A percentile compares a stretch with the other conserved stretches of the same genome.
phyloP scores from a whole-genome alignment of 2,113 vertebrate genomes.

The Silurus meridionalis region DNA sequence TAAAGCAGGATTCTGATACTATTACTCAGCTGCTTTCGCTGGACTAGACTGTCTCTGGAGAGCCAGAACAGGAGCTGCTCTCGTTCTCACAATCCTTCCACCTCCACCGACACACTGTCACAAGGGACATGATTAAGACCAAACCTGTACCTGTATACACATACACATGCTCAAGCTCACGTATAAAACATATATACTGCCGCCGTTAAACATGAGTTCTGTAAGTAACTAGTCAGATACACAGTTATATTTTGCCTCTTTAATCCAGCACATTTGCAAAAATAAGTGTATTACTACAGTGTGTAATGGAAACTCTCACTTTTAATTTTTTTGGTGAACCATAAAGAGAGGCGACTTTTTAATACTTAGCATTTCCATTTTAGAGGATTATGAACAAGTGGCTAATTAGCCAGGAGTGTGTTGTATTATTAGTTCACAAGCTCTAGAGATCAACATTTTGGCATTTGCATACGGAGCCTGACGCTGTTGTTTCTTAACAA shows the following conservation, averaged over 20 bases:
- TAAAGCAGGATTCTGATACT: constrained; percentile 64
- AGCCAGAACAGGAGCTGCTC: constrained; percentile 45
- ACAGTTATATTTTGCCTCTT: neutral
- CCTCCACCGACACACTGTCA: constrained; percentile 38
- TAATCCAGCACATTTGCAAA: neutral
- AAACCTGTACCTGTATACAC: constrained; percentile 24
- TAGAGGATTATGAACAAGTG: neutral
- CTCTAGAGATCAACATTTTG: neutral
- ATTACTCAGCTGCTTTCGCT: constrained; percentile 43
- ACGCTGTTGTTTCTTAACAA: neutral
- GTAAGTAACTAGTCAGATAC: neutral
- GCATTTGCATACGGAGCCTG: neutral
- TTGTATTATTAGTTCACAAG: constrained; percentile 1
- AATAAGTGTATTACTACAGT: neutral
- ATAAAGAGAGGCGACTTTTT: neutral
- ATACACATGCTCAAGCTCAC: constrained; percentile 27
- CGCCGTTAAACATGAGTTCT: neutral
- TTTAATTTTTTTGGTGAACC: neutral
- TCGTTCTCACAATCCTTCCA: constrained; percentile 35
- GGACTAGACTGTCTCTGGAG: constrained; percentile 47
- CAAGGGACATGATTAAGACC: constrained; percentile 41
- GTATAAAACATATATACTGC: neutral
- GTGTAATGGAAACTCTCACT: neutral
- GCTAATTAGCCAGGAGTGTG: neutral
- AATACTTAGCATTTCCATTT: neutral